Percentiles rank a stretch among this genome's conserved stretches.
Conservation (phyloP, 2,113 vertebrate species). For the Tragelaphus scriptus region DNA sequence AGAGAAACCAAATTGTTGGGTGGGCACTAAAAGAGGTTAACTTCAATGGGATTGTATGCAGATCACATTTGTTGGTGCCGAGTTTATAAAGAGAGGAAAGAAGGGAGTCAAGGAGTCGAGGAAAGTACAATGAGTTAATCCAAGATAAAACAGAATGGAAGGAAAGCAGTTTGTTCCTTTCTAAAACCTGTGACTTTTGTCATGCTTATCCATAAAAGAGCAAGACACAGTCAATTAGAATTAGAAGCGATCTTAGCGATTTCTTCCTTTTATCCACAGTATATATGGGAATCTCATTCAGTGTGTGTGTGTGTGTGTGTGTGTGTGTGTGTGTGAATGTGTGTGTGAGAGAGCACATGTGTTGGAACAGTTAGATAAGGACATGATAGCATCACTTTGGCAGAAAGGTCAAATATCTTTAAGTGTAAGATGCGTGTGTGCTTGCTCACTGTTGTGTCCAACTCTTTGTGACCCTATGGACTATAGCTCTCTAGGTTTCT, state of each 20-base stretch:
- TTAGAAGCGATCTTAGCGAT: background rate
- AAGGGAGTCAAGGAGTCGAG: conserved; percentile 7
- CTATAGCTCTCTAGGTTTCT: background rate
- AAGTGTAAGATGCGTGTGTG: background rate
- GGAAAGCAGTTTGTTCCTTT: background rate
- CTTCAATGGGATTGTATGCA: background rate
- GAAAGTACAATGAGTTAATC: background rate
- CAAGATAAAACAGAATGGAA: conserved; percentile 5
- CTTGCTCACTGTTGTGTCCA: background rate
- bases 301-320: background rate
- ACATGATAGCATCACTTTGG: background rate
- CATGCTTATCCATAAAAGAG: conserved; percentile 13
- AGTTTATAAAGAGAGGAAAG: background rate
- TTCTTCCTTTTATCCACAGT: background rate
- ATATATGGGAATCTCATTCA: background rate
- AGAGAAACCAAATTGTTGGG: background rate
- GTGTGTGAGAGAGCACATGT: background rate
- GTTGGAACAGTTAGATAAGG: background rate
- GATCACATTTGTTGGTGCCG: background rate
- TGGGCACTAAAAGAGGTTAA: conserved; percentile 33
- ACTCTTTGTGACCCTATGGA: background rate
- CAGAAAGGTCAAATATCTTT: background rate
- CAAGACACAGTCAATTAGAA: background rate
- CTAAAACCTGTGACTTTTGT: background rate
- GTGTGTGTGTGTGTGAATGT: background rate